These are phyloP conservation scores for Epinephelus awoara DNA, from an alignment of 2,797 vertebrate species.

Conservation along the genomic window DNA sequence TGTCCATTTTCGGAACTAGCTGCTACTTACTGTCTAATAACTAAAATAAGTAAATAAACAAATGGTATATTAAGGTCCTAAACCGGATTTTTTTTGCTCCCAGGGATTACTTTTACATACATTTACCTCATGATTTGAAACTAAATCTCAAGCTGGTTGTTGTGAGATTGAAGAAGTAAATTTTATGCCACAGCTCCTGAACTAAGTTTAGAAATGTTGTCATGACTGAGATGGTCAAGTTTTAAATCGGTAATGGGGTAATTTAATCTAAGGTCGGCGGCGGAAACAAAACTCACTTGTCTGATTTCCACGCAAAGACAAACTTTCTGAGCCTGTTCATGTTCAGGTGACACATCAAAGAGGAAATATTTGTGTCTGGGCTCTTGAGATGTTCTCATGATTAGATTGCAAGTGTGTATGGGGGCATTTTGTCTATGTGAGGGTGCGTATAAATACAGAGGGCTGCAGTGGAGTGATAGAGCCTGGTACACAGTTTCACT, in stretches of 20 bases:
- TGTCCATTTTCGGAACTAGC: no score
- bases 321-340: constrained; percentile 22
- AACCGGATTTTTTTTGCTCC: no score
- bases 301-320: constrained; percentile 3
- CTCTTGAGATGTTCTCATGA: constrained; percentile 18
- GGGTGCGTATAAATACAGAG: constrained; percentile 19
- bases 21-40: no score
- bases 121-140: no score
- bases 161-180: neutral
- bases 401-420: constrained; percentile 33
- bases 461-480: neutral
- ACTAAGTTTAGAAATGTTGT: neutral
- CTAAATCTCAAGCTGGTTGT: neutral
- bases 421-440: constrained; percentile 31
- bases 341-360: constrained; percentile 44
- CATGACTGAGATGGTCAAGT: neutral
- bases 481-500: constrained; percentile 23
- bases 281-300: constrained; percentile 17
- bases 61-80: no score
- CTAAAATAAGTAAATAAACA: no score
- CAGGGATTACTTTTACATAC: no score
- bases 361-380: constrained; percentile 23
- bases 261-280: constrained; percentile 24
- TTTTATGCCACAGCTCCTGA: neutral
- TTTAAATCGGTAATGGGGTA: constrained; percentile 23